Conservation (phyloP, 2,888 invertebrate species). For the Phymatocera aterrima region DNA sequence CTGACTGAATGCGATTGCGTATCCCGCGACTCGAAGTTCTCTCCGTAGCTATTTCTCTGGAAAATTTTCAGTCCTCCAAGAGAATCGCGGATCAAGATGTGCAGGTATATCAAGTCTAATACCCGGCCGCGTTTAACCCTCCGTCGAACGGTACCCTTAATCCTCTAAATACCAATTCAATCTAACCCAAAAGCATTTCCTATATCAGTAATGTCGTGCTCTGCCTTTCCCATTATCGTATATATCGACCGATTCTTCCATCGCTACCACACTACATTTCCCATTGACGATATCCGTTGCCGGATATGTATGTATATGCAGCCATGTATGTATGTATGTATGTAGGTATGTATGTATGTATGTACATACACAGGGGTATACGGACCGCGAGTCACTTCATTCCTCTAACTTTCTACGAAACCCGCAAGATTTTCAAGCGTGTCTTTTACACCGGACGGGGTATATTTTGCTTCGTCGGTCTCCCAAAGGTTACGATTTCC, state of each 20-base stretch:
- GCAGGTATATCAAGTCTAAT: constrained; percentile 43
- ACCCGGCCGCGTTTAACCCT: constrained; percentile 47
- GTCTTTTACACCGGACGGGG: too few species aligned
- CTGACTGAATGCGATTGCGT: not conserved
- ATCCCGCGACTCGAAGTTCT: not conserved
- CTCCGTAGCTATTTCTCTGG: too few species aligned
- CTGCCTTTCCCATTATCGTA: constrained; percentile 49
- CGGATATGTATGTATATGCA: too few species aligned
- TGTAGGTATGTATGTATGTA: too few species aligned
- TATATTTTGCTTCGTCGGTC: too few species aligned
- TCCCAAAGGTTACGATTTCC: too few species aligned
- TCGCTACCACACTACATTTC: constrained; percentile 45
- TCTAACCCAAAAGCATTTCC: constrained; percentile 49
- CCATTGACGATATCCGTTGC: constrained; percentile 48
- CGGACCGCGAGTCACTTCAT: constrained; percentile 35
- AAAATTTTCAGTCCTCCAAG: not conserved
- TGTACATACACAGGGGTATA: too few species aligned
- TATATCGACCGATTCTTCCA: constrained; percentile 46
- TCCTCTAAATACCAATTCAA: constrained; percentile 49
- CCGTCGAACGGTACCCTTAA: constrained; percentile 47
- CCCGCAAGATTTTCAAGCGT: constrained; percentile 15
- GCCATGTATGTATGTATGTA: too few species aligned
- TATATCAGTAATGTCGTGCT: constrained; percentile 49
- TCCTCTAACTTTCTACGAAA: not conserved
- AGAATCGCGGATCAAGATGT: constrained; percentile 21